Evolutionary conservation across 2,113 vertebrate species (phyloP), one percentile per base, ranked within the genome.

Genomic region (Channa argus): DNA sequence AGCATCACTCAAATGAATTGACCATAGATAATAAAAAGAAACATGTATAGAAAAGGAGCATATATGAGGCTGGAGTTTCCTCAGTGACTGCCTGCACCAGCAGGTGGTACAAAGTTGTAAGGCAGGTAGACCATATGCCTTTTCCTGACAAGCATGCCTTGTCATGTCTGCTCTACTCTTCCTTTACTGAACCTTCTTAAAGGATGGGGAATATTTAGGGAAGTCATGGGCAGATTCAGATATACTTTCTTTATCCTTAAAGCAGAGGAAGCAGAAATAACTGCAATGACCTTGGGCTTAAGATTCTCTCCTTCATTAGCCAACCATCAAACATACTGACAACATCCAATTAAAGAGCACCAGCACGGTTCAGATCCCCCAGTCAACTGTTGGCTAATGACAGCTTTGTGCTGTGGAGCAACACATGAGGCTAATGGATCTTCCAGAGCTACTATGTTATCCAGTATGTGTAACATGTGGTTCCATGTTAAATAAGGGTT

Each of bases 301-400:
- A 79, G 74, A 61, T 61, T 60, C 11, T 46, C 61, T 83, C 77
- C 71, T 61, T 85, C 64, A 76, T 90, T 82, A 82, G 65, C 65
- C 15, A 81, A 82, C 71, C 82, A 61, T 79, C 56, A 77, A 71
- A 77, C 84, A 75, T 61, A 76, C 74, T 47, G 78, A 85, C 68
- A 74, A 44, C 70, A 69, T 70, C 71, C 80, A 85, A 91, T 89
- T 83, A 86, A 58, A 89, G 84, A 83, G 65, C 51, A 75, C n/a
- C 47, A 50, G 46, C 80, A 65, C 52, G 71, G 74, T 71, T 76
- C 44, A 52, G 44, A 83, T 84, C 70, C 75, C 77, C 52, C 79
- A 71, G 53, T 85, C 76, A 69, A 79, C 49, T 79, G 60, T 12
- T 60, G 66, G 44, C 71, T 82, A 82, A 83, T 78, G 79, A 71